Percentiles rank a stretch among this genome's conserved stretches.
phyloP scores from a whole-genome alignment of 2,113 vertebrate species.

The Coracopsis vasa region DNA sequence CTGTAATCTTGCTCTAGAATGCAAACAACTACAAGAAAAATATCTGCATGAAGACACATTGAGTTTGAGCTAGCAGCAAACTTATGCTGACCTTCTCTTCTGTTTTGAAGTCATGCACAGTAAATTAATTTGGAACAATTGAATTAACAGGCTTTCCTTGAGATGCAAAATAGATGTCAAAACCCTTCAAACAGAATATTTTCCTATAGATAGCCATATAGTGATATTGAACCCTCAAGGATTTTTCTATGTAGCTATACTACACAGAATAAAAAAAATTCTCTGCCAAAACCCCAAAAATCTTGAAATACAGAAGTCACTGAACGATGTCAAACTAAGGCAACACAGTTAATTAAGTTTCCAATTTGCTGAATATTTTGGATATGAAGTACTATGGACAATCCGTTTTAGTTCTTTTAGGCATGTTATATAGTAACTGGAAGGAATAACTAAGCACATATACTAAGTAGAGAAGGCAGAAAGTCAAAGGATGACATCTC shows the following conservation, averaged over 20 bases:
- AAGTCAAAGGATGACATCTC: neutral
- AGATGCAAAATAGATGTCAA: neutral
- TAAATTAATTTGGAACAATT: neutral
- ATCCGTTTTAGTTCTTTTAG: neutral
- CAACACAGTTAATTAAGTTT: neutral
- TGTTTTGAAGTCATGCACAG: neutral
- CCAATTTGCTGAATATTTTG: neutral
- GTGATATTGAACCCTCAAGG: neutral
- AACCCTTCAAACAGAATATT: neutral
- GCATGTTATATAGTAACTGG: neutral
- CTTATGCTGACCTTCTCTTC: neutral
- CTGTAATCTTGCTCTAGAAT: neutral
- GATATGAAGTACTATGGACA: neutral
- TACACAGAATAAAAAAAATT: neutral
- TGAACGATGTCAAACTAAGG: neutral
- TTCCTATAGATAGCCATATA: neutral
- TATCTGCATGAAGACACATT: neutral
- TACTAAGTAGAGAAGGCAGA: neutral
- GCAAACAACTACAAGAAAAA: neutral
- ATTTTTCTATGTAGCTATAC: neutral
- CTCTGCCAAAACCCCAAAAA: neutral
- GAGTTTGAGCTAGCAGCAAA: neutral
- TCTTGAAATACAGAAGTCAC: neutral
- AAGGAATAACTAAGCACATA: too few relatives aligned
- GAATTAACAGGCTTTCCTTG: neutral